A percentile compares a stretch with the other conserved stretches of the same genome.
Conservation (phyloP, 2,888 invertebrate species). For the Rhopalosiphum nymphaeae region DNA sequence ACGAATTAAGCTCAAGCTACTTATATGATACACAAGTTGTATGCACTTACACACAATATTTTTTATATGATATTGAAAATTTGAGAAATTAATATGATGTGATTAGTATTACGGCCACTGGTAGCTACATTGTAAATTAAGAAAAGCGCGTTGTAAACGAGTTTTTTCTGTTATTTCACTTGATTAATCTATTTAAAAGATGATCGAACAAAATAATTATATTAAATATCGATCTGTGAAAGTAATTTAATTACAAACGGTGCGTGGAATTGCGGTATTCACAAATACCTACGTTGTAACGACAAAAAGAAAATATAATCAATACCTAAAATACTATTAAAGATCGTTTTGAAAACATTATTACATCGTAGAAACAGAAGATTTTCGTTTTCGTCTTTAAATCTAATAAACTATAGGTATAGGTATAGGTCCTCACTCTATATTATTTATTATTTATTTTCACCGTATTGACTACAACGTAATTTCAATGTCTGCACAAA, state of each 20-base stretch:
- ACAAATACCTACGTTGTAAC: background rate
- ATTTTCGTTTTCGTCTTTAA: background rate
- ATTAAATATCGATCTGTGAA: background rate
- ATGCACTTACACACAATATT: background rate
- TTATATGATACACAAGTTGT: background rate
- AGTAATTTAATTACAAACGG: background rate
- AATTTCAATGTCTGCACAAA: background rate
- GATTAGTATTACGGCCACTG: background rate
- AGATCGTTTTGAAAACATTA: slow-evolving; percentile 14
- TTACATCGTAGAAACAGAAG: background rate
- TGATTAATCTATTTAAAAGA: background rate
- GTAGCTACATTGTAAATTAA: background rate
- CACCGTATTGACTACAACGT: background rate
- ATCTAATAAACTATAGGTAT: background rate
- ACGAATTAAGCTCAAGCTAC: background rate
- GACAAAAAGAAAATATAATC: background rate
- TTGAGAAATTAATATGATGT: background rate
- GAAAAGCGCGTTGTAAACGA: background rate
- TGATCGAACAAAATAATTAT: background rate
- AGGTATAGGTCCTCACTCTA: background rate
- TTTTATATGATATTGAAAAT: too few species aligned
- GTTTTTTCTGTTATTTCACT: background rate
- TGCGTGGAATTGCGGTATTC: background rate
- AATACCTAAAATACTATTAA: background rate
- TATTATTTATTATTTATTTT: background rate